These are phyloP conservation scores for Graptemys geographica DNA, from an alignment of 2,797 vertebrate species.

Conservation along the genomic window DNA sequence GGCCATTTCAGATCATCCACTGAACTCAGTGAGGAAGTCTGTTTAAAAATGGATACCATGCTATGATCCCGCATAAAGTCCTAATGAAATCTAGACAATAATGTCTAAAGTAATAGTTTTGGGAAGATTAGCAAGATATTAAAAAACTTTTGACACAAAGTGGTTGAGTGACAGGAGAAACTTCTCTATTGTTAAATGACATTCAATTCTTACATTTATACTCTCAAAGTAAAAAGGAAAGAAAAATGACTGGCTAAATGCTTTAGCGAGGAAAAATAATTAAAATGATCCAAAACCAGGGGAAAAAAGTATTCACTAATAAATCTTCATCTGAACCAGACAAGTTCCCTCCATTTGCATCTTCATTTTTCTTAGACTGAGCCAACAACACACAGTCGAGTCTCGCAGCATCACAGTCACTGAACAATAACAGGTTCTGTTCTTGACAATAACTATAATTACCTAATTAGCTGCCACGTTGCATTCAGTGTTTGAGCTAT, in stretches of 20 bases:
- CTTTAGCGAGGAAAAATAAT: not conserved
- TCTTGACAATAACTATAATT: not conserved
- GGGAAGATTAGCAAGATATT: not conserved
- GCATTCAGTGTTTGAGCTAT: not conserved
- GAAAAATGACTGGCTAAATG: not conserved
- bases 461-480: not conserved
- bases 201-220: not conserved
- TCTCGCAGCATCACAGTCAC: not conserved
- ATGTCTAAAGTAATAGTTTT: not conserved
- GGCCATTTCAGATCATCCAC: constrained; percentile 2
- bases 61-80: not conserved
- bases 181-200: not conserved
- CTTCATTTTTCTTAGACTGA: not conserved
- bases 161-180: not conserved
- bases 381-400: fast-evolving
- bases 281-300: not conserved
- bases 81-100: constrained; percentile 4
- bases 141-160: not conserved
- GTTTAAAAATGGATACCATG: not conserved
- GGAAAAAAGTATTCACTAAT: not conserved
- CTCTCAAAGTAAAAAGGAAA: constrained; percentile 2
- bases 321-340: not conserved
- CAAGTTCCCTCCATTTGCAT: not conserved
- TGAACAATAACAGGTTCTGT: not conserved
- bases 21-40: not conserved